These are phyloP conservation scores for Apamea monoglypha DNA, from an alignment of 2,888 invertebrate species.

Conservation along the genomic window DNA sequence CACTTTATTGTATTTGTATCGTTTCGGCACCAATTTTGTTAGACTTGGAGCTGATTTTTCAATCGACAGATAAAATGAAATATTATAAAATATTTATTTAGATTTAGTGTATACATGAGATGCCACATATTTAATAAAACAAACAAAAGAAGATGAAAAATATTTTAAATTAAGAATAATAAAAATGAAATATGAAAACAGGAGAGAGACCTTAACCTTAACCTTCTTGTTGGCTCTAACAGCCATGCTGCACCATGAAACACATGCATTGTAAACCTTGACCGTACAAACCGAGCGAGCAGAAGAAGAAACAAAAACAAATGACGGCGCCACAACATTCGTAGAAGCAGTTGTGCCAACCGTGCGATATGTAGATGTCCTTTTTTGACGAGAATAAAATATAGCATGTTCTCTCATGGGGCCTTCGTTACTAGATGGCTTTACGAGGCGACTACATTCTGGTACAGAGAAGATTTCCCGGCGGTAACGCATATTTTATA, in stretches of 20 bases:
- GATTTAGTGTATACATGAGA: neutral
- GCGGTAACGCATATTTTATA: conserved; percentile 87
- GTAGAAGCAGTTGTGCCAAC: conserved; percentile 50
- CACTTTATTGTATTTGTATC: neutral
- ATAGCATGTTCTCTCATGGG: conserved; percentile 73
- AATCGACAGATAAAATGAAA: too few relatives aligned
- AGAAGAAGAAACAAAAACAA: conserved; percentile 25
- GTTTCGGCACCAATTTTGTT: neutral
- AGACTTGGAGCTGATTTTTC: neutral
- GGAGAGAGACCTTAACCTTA: too few relatives aligned
- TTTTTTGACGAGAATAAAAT: conserved; percentile 75
- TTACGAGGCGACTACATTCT: conserved; percentile 81
- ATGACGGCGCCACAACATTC: conserved; percentile 29
- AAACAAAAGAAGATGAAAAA: neutral
- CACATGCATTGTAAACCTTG: neutral
- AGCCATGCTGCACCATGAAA: neutral
- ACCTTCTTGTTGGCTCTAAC: neutral
- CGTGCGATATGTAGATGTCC: conserved; percentile 68
- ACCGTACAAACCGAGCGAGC: neutral
- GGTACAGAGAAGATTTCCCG: conserved; percentile 85
- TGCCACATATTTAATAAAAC: neutral
- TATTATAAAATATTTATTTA: too few relatives aligned
- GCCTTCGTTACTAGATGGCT: conserved; percentile 82
- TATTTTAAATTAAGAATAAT: neutral
- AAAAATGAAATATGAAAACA: neutral